phyloP scores from a whole-genome alignment of 2,888 invertebrate species.

The Heliothis peltigera region DNA sequence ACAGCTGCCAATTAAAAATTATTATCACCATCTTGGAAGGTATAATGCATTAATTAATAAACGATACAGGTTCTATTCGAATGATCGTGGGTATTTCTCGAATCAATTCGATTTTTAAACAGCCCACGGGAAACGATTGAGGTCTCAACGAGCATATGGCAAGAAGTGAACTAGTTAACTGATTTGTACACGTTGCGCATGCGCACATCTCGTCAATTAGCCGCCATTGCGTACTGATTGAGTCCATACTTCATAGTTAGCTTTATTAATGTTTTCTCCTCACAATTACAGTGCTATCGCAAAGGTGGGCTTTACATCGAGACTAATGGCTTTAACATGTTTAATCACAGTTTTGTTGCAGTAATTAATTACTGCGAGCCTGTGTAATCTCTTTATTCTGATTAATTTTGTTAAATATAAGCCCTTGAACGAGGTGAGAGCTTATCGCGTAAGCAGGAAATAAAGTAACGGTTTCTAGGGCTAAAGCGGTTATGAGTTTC shows the following conservation, averaged over 20 bases:
- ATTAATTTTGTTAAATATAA: conserved; percentile 52
- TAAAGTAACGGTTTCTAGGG: conserved; percentile 45
- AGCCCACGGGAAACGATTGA: conserved; percentile 18
- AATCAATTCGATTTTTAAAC: conserved; percentile 16
- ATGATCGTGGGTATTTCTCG: background rate
- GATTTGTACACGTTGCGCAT: conserved; percentile 55
- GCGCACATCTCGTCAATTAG: conserved; percentile 67
- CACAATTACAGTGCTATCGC: conserved; percentile 47
- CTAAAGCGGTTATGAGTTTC: conserved; percentile 27
- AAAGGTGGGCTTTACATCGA: conserved; percentile 42
- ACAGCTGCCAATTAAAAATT: conserved; percentile 3
- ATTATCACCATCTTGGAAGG: background rate
- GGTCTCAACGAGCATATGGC: conserved; percentile 32
- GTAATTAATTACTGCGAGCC: conserved; percentile 44
- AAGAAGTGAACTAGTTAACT: conserved; percentile 35
- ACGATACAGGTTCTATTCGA: conserved; percentile 1
- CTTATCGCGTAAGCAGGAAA: conserved; percentile 53
- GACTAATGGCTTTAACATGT: conserved; percentile 33
- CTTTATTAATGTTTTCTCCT: conserved; percentile 54
- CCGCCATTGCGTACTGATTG: conserved; percentile 69
- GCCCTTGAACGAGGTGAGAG: conserved; percentile 35
- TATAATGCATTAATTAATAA: conserved; percentile 4
- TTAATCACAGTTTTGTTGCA: conserved; percentile 49
- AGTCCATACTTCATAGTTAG: conserved; percentile 57
- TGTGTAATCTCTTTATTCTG: conserved; percentile 51